These are phyloP conservation scores for Chelonia mydas DNA, from an alignment of 2,797 vertebrate genomes.

Conservation along the genomic window DNA sequence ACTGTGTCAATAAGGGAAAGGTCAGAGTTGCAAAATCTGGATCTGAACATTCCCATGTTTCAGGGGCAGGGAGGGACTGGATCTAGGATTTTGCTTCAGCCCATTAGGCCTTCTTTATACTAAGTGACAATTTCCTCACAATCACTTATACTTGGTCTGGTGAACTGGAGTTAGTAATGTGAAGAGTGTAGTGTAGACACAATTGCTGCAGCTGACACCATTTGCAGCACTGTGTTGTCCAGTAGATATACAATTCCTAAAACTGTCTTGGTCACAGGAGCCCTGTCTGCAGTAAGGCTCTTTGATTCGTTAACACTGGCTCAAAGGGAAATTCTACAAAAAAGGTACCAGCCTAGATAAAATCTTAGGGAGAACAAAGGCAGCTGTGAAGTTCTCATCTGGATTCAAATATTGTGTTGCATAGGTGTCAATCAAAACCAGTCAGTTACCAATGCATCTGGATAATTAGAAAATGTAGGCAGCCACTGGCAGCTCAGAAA, in stretches of 20 bases:
- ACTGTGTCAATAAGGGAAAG: background rate
- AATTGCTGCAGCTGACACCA: rapidly evolving
- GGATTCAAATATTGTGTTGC: background rate
- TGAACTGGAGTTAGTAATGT: background rate
- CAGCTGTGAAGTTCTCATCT: background rate
- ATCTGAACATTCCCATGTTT: background rate
- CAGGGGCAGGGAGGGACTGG: background rate
- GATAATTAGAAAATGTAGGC: background rate
- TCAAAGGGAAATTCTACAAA: background rate
- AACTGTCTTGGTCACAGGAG: background rate
- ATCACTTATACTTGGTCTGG: background rate
- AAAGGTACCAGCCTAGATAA: background rate
- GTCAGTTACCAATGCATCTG: background rate
- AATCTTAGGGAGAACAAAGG: background rate
- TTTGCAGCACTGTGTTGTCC: background rate
- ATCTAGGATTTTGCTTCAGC: background rate
- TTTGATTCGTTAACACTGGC: background rate
- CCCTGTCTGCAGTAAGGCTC: background rate
- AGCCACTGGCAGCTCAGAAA: background rate
- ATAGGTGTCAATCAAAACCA: background rate
- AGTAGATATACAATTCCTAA: background rate
- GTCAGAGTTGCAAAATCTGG: background rate
- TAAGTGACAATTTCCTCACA: background rate
- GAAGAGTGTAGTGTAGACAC: background rate
- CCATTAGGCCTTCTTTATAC: background rate